phyloP scores from a whole-genome alignment of 2,888 invertebrate genomes.

The Pterostichus niger region DNA sequence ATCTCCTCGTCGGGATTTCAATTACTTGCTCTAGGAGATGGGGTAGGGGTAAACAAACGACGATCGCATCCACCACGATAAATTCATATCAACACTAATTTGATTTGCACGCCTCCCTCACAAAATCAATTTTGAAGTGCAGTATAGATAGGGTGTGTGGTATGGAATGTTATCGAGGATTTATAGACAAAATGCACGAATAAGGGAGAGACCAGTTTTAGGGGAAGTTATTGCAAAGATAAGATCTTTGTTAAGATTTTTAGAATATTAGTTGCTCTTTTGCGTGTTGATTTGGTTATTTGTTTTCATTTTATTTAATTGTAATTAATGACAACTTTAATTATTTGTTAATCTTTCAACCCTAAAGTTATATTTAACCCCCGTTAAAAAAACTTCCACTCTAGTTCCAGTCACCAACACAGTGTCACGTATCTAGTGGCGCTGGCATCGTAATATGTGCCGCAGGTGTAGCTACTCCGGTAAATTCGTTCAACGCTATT shows the following conservation, averaged over 20 bases:
- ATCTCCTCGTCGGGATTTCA: constrained; percentile 20
- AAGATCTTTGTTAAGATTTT: too few relatives aligned
- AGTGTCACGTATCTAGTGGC: too few relatives aligned
- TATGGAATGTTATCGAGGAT: neutral
- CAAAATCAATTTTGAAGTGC: constrained; percentile 51
- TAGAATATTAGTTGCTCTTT: too few relatives aligned
- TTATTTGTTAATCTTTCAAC: too few relatives aligned
- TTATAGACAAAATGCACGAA: neutral
- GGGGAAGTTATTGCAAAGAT: too few relatives aligned
- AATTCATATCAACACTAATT: constrained; percentile 56
- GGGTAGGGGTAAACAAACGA: constrained; percentile 16
- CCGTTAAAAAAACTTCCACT: too few relatives aligned
- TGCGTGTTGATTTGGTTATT: too few relatives aligned
- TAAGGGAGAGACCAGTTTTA: too few relatives aligned
- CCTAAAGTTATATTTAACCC: too few relatives aligned
- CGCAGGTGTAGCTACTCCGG: constrained; percentile 72
- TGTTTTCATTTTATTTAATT: too few relatives aligned
- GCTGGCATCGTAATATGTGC: constrained; percentile 67
- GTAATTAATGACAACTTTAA: too few relatives aligned
- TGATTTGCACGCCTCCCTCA: constrained; percentile 50
- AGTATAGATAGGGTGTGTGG: neutral
- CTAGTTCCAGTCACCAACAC: too few relatives aligned
- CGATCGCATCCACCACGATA: constrained; percentile 36
- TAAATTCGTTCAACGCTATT: constrained; percentile 73
- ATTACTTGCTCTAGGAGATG: constrained; percentile 12